A percentile compares a stretch with the other conserved stretches of the same genome.
These are phyloP conservation scores for Bucco capensis DNA, from an alignment of 2,113 vertebrate species.

Conservation along the genomic window DNA sequence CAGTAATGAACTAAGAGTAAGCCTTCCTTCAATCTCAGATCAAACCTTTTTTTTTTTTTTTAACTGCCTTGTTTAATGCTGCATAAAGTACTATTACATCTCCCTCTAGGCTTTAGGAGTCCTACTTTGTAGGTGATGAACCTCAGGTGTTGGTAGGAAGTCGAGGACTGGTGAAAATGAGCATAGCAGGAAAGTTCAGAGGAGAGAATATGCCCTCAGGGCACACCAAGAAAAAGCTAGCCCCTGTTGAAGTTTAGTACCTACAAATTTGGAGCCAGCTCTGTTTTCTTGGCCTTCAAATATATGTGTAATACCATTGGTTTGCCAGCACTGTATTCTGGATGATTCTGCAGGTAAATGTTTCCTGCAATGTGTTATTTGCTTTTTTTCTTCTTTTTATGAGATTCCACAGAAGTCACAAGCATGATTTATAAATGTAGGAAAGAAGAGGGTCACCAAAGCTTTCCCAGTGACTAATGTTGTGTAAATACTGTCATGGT, in stretches of 20 bases:
- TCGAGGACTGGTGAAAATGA: not conserved
- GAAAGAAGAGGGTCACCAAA: not conserved
- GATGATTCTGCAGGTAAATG: not conserved
- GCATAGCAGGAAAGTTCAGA: not conserved
- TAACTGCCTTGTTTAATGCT: not conserved
- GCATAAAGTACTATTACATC: not conserved
- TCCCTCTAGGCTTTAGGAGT: not conserved
- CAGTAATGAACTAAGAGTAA: not conserved
- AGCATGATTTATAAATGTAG: not conserved
- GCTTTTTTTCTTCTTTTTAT: not conserved
- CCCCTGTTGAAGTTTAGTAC: not conserved
- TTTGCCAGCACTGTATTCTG: not conserved
- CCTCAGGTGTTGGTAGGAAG: not conserved
- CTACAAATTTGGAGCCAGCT: not conserved
- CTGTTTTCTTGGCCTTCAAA: not conserved
- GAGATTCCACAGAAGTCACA: not conserved
- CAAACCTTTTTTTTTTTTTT: not conserved
- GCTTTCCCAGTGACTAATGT: not conserved
- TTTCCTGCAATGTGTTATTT: not conserved
- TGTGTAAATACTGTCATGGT: constrained; percentile 35
- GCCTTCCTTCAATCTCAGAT: not conserved
- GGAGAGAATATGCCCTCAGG: not conserved
- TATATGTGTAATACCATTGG: not conserved
- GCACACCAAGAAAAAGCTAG: not conserved
- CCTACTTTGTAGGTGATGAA: not conserved